These are phyloP conservation scores for Penelope pileata DNA, from an alignment of 2,113 vertebrate species.

Conservation along the genomic window DNA sequence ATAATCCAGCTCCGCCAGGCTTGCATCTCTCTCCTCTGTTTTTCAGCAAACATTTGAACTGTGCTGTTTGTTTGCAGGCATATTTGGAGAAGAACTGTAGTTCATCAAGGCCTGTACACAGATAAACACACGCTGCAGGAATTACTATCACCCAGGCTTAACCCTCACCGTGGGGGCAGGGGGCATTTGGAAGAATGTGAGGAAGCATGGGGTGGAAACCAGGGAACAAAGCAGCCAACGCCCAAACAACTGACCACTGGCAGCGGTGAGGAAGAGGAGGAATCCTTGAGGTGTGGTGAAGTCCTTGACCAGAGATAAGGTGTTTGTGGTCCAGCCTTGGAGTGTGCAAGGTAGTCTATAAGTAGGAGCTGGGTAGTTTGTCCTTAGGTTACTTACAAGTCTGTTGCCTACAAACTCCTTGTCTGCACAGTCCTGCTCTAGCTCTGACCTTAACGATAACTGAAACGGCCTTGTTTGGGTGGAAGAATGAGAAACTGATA, in stretches of 20 bases:
- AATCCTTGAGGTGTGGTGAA: neutral
- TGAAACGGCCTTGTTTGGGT: neutral
- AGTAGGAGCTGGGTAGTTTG: neutral
- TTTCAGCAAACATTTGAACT: conserved; percentile 9
- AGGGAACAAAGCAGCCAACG: neutral
- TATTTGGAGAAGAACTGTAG: neutral
- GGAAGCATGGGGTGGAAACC: neutral
- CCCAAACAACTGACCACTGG: neutral
- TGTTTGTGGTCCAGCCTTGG: neutral
- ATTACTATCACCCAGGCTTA: neutral
- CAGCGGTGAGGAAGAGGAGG: rapidly evolving
- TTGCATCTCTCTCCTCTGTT: neutral
- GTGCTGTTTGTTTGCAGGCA: neutral
- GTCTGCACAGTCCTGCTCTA: rapidly evolving
- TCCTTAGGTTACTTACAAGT: no score
- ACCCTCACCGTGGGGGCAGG: rapidly evolving
- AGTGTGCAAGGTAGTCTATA: neutral
- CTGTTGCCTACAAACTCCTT: neutral
- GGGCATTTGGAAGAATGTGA: neutral
- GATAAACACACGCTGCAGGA: neutral
- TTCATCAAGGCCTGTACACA: neutral
- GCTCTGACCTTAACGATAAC: neutral
- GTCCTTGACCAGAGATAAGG: neutral
- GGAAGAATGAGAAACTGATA: neutral
- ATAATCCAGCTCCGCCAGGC: neutral